Evolutionary conservation across 2,888 invertebrate species (phyloP).

Genomic region (Eupithecia centaureata): DNA sequence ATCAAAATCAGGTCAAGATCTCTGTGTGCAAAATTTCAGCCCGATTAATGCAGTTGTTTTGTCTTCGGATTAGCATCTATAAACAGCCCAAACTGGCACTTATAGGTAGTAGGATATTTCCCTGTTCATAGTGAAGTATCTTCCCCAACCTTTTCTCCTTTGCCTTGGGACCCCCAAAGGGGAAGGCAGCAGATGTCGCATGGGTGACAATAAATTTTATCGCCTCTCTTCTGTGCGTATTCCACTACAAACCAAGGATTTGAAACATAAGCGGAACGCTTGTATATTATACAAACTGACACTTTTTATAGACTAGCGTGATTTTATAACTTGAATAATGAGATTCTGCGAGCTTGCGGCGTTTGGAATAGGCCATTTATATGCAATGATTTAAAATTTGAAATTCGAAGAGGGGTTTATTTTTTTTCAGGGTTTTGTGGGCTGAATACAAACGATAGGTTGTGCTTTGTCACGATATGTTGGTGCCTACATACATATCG

Average conservation of each 20-base stretch:
- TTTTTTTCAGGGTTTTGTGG: constrained; percentile 11
- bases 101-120: too few species aligned
- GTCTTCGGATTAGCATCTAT: too few species aligned
- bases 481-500: too few species aligned
- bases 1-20: too few species aligned
- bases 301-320: constrained; percentile 57
- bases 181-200: constrained; percentile 80
- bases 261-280: constrained; percentile 68
- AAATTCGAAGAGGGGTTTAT: constrained; percentile 21
- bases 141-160: constrained; percentile 14
- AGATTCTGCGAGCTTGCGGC: constrained; percentile 32
- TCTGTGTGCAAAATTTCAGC: too few species aligned
- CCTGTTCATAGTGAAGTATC: background rate
- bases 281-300: constrained; percentile 72
- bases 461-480: background rate
- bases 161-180: constrained; percentile 46
- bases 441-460: background rate
- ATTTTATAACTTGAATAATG: constrained; percentile 47
- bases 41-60: too few species aligned
- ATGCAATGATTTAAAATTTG: constrained; percentile 36
- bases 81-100: too few species aligned
- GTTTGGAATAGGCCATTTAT: constrained; percentile 34
- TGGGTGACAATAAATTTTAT: constrained; percentile 83
- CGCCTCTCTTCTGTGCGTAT: constrained; percentile 77
- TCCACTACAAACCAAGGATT: constrained; percentile 77